Conservation (phyloP, 2,113 vertebrate species). For the Diglossa brunneiventris region DNA sequence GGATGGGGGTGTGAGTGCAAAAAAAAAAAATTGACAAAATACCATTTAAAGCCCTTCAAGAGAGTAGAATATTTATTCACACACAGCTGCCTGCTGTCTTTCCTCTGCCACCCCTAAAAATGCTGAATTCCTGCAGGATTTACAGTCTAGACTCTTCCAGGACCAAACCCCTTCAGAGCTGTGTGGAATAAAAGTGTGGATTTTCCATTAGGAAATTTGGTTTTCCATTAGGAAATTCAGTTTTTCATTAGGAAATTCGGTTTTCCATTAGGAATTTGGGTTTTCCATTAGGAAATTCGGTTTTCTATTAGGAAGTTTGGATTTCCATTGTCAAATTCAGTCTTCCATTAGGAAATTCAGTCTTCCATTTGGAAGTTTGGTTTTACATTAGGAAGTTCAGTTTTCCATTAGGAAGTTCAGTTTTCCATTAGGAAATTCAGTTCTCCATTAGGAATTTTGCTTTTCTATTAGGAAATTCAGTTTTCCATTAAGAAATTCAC, state of each 20-base stretch:
- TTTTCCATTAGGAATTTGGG: accelerated
- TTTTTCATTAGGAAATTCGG: too few relatives aligned
- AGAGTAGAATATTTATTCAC: background rate
- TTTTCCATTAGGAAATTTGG: too few relatives aligned
- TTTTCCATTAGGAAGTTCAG: background rate
- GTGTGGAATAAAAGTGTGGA: accelerated
- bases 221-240: too few relatives aligned
- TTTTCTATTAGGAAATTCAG: background rate
- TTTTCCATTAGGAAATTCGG: too few relatives aligned
- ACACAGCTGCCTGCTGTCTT: background rate
- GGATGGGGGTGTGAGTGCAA: background rate
- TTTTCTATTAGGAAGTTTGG: background rate
- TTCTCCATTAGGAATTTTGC: background rate
- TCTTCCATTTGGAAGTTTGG: accelerated
- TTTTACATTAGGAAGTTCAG: too few relatives aligned
- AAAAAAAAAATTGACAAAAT: background rate
- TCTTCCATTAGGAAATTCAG: accelerated
- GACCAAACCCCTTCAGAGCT: background rate
- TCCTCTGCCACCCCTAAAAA: accelerated
- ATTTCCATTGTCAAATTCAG: background rate
- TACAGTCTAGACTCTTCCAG: too few relatives aligned
- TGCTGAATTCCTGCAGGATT: background rate
- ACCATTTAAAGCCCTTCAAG: background rate
- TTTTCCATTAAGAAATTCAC: background rate
- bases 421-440: background rate